phyloP scores from a whole-genome alignment of 2,888 invertebrate species.

The Nycteola revayana region DNA sequence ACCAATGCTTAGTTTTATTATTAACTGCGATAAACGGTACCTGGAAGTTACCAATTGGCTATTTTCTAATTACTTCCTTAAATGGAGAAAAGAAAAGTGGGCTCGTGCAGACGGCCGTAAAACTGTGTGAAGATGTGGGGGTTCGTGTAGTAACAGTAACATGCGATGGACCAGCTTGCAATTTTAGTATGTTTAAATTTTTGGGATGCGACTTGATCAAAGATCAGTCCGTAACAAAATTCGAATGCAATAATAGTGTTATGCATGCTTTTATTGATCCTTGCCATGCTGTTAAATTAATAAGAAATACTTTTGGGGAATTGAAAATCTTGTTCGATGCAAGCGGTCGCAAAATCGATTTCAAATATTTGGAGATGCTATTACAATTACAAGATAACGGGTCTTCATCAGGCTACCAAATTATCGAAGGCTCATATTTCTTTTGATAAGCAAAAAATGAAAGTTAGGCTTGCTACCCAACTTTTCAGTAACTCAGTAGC shows the following conservation, averaged over 20 bases:
- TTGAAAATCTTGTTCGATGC: not conserved
- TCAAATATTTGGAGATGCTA: not conserved
- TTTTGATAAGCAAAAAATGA: slow-evolving; percentile 3
- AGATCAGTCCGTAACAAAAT: too few species aligned
- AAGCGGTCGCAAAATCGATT: not conserved
- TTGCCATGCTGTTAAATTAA: slow-evolving; percentile 3
- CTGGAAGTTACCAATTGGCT: slow-evolving; percentile 3
- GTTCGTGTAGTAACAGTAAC: not conserved
- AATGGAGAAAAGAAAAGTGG: not conserved
- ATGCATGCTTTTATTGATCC: slow-evolving; percentile 1
- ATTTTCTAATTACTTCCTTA: not conserved
- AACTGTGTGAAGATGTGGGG: not conserved
- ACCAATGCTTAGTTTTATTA: not conserved
- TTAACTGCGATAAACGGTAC: not conserved
- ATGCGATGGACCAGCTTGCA: not conserved
- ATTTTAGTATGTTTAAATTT: too few species aligned
- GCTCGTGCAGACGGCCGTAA: not conserved
- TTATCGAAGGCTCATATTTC: not conserved
- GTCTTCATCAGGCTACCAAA: slow-evolving; percentile 4
- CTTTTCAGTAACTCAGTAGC: slow-evolving; percentile 3
- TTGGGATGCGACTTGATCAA: not conserved
- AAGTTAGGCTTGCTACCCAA: slow-evolving; percentile 5
- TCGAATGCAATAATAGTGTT: too few species aligned
- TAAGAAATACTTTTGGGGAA: slow-evolving; percentile 2
- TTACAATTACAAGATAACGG: slow-evolving; percentile 2